A percentile compares a stretch with the other conserved stretches of the same genome.
These are phyloP conservation scores for Felis catus DNA, from an alignment of 2,113 vertebrate species.

Conservation along the genomic window DNA sequence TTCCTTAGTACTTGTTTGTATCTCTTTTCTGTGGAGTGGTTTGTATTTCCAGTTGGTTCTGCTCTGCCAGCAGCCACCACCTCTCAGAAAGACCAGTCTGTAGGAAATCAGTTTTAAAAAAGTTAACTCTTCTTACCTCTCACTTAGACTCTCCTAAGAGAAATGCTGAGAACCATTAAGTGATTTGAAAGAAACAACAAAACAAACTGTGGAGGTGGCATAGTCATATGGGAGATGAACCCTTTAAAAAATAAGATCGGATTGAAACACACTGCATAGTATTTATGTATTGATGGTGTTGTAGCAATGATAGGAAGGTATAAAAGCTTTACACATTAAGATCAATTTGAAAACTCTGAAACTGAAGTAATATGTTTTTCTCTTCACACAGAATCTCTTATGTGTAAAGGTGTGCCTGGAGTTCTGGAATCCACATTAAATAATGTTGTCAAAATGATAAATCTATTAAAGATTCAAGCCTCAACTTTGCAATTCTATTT, in stretches of 20 bases:
- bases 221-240: neutral
- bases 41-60: neutral
- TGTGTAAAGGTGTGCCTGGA: neutral
- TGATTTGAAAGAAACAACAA: conserved; percentile 11
- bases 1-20: neutral
- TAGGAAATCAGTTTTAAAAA: neutral
- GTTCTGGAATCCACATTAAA: conserved; percentile 28
- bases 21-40: neutral
- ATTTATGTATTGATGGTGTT: neutral
- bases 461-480: conserved; percentile 34
- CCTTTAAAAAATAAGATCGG: neutral
- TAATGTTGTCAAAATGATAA: conserved; percentile 37
- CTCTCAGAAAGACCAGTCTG: neutral
- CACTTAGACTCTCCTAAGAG: neutral
- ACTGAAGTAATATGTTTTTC: conserved; percentile 29
- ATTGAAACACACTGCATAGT: neutral
- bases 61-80: neutral
- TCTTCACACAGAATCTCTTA: conserved; percentile 20
- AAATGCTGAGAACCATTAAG: neutral
- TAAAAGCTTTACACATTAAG: neutral
- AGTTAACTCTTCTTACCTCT: neutral
- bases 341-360: conserved; percentile 36
- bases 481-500: conserved; percentile 30
- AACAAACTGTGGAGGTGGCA: neutral
- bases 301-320: neutral